A percentile compares a stretch with the other conserved stretches of the same genome.
phyloP scores from a whole-genome alignment of 2,888 invertebrate species.

The Drosophila pseudotalamancana region DNA sequence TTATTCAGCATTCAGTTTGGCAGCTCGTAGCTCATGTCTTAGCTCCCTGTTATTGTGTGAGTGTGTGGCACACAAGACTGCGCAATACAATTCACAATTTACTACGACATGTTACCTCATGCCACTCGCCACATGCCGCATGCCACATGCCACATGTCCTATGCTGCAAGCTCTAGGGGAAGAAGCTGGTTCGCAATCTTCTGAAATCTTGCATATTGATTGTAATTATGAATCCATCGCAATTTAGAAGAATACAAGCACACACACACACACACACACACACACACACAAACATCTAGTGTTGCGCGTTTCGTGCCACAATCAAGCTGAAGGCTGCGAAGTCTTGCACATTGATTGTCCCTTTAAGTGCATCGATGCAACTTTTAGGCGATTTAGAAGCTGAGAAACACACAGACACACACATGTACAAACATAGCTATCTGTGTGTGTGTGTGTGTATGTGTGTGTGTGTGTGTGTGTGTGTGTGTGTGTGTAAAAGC shows the following conservation, averaged over 20 bases:
- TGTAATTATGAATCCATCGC: slow-evolving; percentile 9
- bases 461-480: too few species aligned
- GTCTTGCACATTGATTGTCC: too few species aligned
- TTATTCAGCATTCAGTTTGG: slow-evolving; percentile 3
- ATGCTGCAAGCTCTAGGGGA: neutral
- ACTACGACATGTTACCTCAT: slow-evolving; percentile 1
- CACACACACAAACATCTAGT: too few species aligned
- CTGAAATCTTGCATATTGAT: slow-evolving; percentile 11
- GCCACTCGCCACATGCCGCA: slow-evolving; percentile 4
- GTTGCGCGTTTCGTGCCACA: too few species aligned
- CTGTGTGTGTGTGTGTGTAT: too few species aligned
- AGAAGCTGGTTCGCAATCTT: too few species aligned
- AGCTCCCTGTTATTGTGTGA: slow-evolving; percentile 1
- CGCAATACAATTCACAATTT: neutral
- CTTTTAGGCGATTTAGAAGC: neutral
- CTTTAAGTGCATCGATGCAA: neutral
- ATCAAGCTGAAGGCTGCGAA: too few species aligned
- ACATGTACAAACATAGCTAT: slow-evolving; percentile 1
- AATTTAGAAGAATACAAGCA: neutral
- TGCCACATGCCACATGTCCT: slow-evolving; percentile 3
- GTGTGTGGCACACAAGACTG: slow-evolving; percentile 9
- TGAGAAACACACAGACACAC: neutral
- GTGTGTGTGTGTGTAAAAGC: too few species aligned
- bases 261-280: neutral
- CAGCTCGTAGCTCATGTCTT: slow-evolving; percentile 8